Base-by-base conservation (phyloP, 2,888 invertebrate species). In the Chouioia cunea region DNA sequence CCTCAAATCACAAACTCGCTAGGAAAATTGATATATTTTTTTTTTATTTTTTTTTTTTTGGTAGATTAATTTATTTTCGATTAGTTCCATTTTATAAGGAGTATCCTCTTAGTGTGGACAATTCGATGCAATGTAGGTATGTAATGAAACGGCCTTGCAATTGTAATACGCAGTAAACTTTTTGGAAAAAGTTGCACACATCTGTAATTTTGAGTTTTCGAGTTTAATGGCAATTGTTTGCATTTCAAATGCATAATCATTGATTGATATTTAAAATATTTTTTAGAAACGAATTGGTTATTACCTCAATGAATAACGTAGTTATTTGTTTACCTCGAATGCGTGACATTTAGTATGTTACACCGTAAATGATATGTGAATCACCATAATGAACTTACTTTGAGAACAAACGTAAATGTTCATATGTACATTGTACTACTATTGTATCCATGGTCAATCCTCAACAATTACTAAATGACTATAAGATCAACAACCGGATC, bases 391-490 rank as follows among this genome's bases (percentile, higher is more conserved):
- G 20, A 70, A 67, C 63, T 70, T 36, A 63, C 67, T 66, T 63
- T 50, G 47, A 63, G 47, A 54, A 4, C 27, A 63, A 47, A 46
- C 46, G 53, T 59, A 69, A 69, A 43, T 65, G 58, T 63, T 27
- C 43, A 65, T 70, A n/a, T n/a, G 57, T 70, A 70, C 27, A 27
- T 27, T 6, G 27, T 73, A 70, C 56, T 70, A 65, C 64, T 67
- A 73, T 63, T 70, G 59, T 70, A 70, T 70, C 64, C 67, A 50
- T 64, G 65, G 67, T 70, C 67, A 65, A 70, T 46, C 22, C n/a
- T 16, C 59, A 67, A 15, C 27, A 67, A 47, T 62, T 54, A 70
- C 56, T 54, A 70, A 46, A 64, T 44, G 70, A 70, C 59, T 70
- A 66, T 36, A 59, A 70, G 70, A 62, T 70, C 50, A 46, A 46